Base-by-base conservation (phyloP, 2,113 vertebrate genomes). In the Platanista minor region DNA sequence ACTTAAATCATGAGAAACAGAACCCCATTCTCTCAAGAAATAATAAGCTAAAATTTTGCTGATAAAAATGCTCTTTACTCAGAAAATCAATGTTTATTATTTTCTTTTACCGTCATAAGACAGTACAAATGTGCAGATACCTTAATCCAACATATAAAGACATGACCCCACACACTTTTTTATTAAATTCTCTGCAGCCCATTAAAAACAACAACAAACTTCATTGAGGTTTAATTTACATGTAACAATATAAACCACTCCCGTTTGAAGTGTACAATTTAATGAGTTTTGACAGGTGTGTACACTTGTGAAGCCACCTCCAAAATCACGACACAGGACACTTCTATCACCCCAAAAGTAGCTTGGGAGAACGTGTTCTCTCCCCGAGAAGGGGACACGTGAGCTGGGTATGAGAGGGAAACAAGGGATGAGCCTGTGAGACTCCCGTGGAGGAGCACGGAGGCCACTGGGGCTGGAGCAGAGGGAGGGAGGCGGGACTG, bases 21-120 rank as follows among this genome's bases (percentile, higher is more conserved):
- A 92, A 66, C 11, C 9, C 54, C n/a, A 71, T 46, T 88, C 61
- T 77, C 72, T 90, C 12, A 64, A 80, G 49, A 82, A 71, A 86
- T 3, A 39, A 43, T 46, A 84, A 89, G 46, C 75, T 88, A 59
- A 94, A 96, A 64, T 54, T 84, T 15, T 95, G 92, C 82, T 95
- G 83, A 87, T 4, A 41, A 91, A 96, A 88, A 87, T 64, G 29
- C 29, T 93, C 31, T 31, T 72, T 69, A 80, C 31, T 67, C 20
- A 87, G 62, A 80, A 88, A 89, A 93, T 74, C 77, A 86, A 43
- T 41, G 54, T 83, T 78, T 41, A 85, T 72, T 67, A 89, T 83
- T 94, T 77, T 91, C 21, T 75, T 89, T 90, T 31, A 80, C 27
- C 62, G 57, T 72, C 46, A 1, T 52, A 91, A 75, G 49, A 90